A percentile compares a stretch with the other conserved stretches of the same genome.
Evolutionary conservation across 2,888 invertebrate species (phyloP).

Genomic region (Hyalella azteca): DNA sequence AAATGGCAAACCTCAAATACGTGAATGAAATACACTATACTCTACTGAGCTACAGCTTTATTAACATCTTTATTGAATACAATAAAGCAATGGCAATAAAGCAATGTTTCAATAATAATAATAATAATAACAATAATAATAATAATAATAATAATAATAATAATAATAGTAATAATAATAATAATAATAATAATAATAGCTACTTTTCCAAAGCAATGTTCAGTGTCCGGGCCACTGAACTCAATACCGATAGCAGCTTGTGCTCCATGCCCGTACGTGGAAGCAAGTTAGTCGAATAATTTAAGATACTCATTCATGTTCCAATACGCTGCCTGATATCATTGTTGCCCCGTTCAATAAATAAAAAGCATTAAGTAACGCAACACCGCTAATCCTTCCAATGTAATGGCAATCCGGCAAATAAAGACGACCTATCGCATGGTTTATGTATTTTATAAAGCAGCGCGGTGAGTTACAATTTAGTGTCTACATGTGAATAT

Average conservation of each 20-base stretch:
- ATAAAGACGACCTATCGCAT: slow-evolving; percentile 1
- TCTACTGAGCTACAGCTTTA: no score
- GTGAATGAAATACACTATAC: no score
- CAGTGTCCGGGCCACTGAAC: neutral
- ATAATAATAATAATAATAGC: no score
- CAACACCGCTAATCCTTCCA: slow-evolving; percentile 20
- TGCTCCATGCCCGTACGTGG: neutral
- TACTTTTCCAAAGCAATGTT: neutral
- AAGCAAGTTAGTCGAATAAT: neutral
- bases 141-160: no score
- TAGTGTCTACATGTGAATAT: neutral
- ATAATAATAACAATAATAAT: no score
- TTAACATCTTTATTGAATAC: no score
- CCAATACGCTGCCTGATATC: slow-evolving; percentile 9
- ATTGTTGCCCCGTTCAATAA: neutral
- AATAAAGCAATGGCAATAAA: no score
- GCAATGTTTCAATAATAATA: no score
- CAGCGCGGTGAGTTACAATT: slow-evolving; percentile 10
- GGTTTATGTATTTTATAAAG: neutral
- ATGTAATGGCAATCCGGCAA: slow-evolving; percentile 26
- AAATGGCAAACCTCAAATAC: no score
- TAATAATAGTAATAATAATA: no score
- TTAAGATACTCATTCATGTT: slow-evolving; percentile 3
- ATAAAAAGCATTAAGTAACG: slow-evolving; percentile 25
- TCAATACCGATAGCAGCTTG: neutral